Evolutionary conservation across 2,888 invertebrate species (phyloP), one percentile per base, ranked within the genome.

Genomic region (Lymantria monacha): DNA sequence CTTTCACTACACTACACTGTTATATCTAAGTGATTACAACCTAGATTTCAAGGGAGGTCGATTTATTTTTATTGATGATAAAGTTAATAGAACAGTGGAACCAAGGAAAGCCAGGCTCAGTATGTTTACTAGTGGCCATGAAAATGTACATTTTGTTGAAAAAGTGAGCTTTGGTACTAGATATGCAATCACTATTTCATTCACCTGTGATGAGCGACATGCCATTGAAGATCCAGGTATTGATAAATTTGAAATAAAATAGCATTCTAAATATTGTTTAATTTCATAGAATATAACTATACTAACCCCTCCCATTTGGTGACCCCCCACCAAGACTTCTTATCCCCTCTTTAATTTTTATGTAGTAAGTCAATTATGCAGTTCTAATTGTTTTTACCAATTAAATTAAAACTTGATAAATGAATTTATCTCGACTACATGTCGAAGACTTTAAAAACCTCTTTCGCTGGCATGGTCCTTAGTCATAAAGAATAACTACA

Each of bases 81-180:
- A 92, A 50, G 77, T 84, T n/a, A 93, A 93, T 62, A 91, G 90
- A 46, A 96, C 96, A 59, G 86, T 94, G 46, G 97, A 97, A 79
- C 97, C 97, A 0, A 93, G 94, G 66, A 93, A 93, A 81, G 95
- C 95, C 13, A 92, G 97, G 59, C 93, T 97, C 1, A 95, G 95
- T 31, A 95, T 96, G 87, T 97, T 97, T 75, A 97, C 97, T 0
- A 97, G 97, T 43, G 97, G 97, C 11, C 93, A 93, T 40, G 97
- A 98, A 86, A 97, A 97, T 86, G 79, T 93, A 0, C 97, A 97
- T 83, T 93, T 92, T 79, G 96, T 97, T 1, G 97, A 97, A 81
- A 93, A 93, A 80, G 95, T 97, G 5, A 92, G 90, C 9, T 92
- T 93, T 15, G 98, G 98, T 12, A 92, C 92, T 7, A 83, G 97